These are phyloP conservation scores for Nomia melanderi DNA, from an alignment of 1,140 invertebrate genomes.

Conservation along the genomic window DNA sequence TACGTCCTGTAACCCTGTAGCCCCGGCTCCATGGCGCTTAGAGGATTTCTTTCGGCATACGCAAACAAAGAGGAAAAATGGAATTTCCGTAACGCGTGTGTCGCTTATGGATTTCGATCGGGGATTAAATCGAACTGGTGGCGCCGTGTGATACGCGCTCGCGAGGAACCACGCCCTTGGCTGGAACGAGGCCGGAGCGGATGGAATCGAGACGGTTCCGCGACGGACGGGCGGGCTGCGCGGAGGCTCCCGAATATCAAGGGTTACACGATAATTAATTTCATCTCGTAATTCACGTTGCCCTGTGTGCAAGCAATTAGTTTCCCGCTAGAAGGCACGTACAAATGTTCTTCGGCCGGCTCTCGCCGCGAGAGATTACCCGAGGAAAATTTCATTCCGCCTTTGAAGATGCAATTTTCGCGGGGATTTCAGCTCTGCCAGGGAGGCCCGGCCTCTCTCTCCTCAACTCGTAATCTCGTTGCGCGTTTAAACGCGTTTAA, in stretches of 20 bases:
- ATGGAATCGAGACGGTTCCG: not conserved
- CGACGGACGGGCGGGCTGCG: not conserved
- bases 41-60: too few species aligned
- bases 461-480: not conserved
- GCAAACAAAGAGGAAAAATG: too few species aligned
- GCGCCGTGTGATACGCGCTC: not conserved
- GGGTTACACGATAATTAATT: slow-evolving; percentile 39
- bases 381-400: slow-evolving; percentile 13
- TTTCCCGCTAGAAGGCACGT: not conserved
- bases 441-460: too few species aligned
- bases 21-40: too few species aligned
- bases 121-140: not conserved
- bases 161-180: slow-evolving; percentile 21
- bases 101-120: too few species aligned
- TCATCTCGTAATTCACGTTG: slow-evolving; percentile 12
- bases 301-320: slow-evolving; percentile 19
- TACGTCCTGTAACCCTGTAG: too few species aligned
- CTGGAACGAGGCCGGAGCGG: not conserved
- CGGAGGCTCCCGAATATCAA: slow-evolving; percentile 10
- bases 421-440: not conserved
- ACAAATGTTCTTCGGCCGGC: not conserved
- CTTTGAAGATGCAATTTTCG: slow-evolving; percentile 15
- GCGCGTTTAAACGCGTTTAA: not conserved
- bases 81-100: too few species aligned
- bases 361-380: not conserved